Evolutionary conservation across 2,113 vertebrate genomes (phyloP).

Genomic region (Corydoras maculifer): DNA sequence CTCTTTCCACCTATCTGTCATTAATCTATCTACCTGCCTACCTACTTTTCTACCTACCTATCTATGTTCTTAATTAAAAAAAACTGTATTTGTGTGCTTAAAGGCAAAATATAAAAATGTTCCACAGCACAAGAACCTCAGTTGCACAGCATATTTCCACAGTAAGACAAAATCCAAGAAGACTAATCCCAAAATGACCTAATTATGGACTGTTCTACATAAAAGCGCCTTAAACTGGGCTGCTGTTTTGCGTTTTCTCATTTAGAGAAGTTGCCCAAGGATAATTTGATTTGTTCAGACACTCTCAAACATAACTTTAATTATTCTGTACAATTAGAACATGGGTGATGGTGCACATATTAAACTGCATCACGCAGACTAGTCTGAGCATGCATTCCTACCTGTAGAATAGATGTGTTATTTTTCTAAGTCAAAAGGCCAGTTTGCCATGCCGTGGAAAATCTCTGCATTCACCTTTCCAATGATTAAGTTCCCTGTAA

Average conservation of each 20-base stretch:
- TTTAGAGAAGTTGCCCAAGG: constrained; percentile 26
- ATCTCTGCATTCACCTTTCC: background rate
- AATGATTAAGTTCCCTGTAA: constrained; percentile 12
- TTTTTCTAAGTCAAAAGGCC: background rate
- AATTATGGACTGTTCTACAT: constrained; percentile 30
- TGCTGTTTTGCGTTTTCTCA: constrained; percentile 26
- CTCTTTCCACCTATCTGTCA: constrained; percentile 4
- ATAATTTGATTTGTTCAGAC: constrained; percentile 7
- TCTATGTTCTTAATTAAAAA: constrained; percentile 38
- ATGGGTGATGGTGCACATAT: background rate
- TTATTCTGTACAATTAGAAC: background rate
- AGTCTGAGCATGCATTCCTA: background rate
- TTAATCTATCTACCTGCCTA: background rate
- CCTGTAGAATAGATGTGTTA: constrained; percentile 7
- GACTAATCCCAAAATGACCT: constrained; percentile 43
- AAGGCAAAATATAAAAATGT: constrained; percentile 38
- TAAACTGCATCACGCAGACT: background rate
- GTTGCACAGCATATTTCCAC: constrained; percentile 45
- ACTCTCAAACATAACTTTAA: background rate
- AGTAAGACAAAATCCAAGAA: constrained; percentile 36
- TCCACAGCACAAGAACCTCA: constrained; percentile 51
- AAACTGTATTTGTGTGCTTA: constrained; percentile 26
- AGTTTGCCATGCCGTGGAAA: constrained; percentile 1
- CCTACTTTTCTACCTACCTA: constrained; percentile 43
- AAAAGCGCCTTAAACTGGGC: constrained; percentile 10